Conservation (phyloP, 2,888 invertebrate species). For the Galerucella calmariensis region DNA sequence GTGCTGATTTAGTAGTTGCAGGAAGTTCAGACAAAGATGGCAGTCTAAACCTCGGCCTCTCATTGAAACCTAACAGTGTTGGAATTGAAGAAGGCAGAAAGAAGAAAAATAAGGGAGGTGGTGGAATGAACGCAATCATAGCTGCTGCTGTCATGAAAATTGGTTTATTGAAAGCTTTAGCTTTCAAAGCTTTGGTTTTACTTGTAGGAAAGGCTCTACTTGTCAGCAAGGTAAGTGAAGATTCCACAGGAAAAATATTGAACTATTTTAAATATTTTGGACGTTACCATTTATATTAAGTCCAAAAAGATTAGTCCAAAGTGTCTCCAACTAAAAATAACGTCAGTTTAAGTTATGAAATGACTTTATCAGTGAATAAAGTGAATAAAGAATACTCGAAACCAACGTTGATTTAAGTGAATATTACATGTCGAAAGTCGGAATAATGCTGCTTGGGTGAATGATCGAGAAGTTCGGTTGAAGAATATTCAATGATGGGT, state of each 20-base stretch:
- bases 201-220: conserved; percentile 87
- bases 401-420: no score
- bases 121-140: conserved; percentile 77
- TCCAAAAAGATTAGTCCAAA: no score
- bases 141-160: conserved; percentile 84
- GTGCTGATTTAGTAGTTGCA: conserved; percentile 81
- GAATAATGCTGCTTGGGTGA: no score
- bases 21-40: conserved; percentile 76
- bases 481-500: background rate
- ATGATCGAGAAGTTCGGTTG: no score
- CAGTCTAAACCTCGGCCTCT: conserved; percentile 76
- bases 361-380: no score
- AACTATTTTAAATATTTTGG: no score
- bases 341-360: no score
- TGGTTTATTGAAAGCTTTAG: conserved; percentile 81
- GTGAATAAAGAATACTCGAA: no score
- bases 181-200: conserved; percentile 83
- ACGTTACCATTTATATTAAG: no score
- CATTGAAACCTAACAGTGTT: conserved; percentile 67
- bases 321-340: no score
- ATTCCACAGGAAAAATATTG: no score
- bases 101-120: conserved; percentile 65
- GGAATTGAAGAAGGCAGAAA: conserved; percentile 53
- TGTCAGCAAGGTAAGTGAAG: conserved; percentile 73
- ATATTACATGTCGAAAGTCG: no score